phyloP scores from a whole-genome alignment of 2,888 invertebrate species.

The Nomada goodeniana region DNA sequence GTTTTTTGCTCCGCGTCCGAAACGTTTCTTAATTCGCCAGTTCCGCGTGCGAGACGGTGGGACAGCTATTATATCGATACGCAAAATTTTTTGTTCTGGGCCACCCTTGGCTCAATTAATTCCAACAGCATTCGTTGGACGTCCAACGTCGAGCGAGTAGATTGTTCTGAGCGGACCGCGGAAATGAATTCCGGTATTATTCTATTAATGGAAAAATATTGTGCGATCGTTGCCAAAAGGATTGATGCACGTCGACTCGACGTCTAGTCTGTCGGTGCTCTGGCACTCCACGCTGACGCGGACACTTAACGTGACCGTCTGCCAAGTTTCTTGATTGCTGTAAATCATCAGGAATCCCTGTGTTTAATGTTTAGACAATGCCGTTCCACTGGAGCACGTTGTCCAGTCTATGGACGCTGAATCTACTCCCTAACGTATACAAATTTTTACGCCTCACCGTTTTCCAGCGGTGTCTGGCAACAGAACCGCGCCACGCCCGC shows the following conservation, averaged over 20 bases:
- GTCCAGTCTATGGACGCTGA: not conserved
- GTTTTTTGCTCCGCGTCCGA: conserved; percentile 31
- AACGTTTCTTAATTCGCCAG: conserved; percentile 36
- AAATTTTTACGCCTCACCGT: too few relatives aligned
- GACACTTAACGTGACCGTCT: conserved; percentile 32
- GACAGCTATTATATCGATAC: conserved; percentile 10
- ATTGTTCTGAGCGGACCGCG: too few relatives aligned
- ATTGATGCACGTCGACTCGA: conserved; percentile 39
- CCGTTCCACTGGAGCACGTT: not conserved
- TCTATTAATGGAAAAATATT: conserved; percentile 33
- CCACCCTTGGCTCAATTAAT: too few relatives aligned
- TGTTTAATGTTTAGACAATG: conserved; percentile 34
- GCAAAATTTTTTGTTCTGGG: too few relatives aligned
- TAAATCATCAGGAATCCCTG: conserved; percentile 40
- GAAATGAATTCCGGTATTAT: conserved; percentile 3
- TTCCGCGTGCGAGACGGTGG: conserved; percentile 1
- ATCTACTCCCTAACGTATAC: too few relatives aligned
- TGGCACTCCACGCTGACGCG: conserved; percentile 38
- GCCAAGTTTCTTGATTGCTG: conserved; percentile 55
- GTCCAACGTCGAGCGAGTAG: too few relatives aligned
- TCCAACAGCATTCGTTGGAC: too few relatives aligned
- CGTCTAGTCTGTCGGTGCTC: conserved; percentile 50
- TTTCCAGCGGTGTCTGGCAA: too few relatives aligned
- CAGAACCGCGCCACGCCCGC: too few relatives aligned
- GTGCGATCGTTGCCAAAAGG: conserved; percentile 36